Evolutionary conservation across 2,113 vertebrate genomes (phyloP).

Genomic region (Eurystomus gularis): DNA sequence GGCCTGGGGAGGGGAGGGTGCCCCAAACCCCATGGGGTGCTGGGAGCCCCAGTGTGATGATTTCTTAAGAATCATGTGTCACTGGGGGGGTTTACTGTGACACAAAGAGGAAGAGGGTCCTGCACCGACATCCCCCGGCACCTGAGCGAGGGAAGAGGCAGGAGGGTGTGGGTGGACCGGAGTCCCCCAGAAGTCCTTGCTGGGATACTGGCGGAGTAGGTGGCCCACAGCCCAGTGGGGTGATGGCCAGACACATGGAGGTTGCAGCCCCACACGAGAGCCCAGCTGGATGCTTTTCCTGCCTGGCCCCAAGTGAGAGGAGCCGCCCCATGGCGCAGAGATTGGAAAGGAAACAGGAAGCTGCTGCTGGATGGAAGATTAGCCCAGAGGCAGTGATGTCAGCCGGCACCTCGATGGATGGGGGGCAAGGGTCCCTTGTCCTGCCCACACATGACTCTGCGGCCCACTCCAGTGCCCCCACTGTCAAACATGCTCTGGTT

Average conservation of each 20-base stretch:
- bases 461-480: not conserved
- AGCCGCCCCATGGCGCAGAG: not conserved
- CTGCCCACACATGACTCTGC: not conserved
- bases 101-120: not conserved
- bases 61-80: not conserved
- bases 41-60: not conserved
- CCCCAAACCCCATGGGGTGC: accelerated
- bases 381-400: conserved; percentile 12
- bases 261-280: not conserved
- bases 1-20: not conserved
- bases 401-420: not conserved
- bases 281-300: conserved; percentile 55
- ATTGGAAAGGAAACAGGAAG: conserved; percentile 71
- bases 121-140: accelerated
- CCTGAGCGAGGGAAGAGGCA: accelerated
- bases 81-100: not conserved
- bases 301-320: not conserved
- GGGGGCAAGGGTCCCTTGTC: not conserved
- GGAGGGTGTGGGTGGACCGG: not conserved
- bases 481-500: accelerated
- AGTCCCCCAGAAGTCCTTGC: accelerated
- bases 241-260: not conserved
- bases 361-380: conserved; percentile 59
- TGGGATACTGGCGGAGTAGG: not conserved
- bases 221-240: not conserved